Base-by-base conservation (phyloP, 2,888 invertebrate genomes). In the Melanostoma mellinum region DNA sequence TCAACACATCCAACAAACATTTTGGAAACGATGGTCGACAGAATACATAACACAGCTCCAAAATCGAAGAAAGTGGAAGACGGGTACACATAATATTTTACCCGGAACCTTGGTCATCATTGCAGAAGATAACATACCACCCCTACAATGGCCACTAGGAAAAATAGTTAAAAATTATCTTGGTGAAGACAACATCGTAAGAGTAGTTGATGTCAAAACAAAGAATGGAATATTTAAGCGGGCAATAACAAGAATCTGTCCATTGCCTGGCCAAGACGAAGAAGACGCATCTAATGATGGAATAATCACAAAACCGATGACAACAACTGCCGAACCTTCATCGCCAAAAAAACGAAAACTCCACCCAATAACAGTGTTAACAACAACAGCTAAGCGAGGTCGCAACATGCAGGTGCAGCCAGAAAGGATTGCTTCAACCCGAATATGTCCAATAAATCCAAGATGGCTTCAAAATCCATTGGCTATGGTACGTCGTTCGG, bases 41-140 rank as follows among this genome's bases (percentile, higher is more conserved):
- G 78, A 78, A 33, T 78, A 72, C 32, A 3, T 72, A 2, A 42
- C 33, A 0, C 4, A 38, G 40, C 6, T 72, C 3, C 69, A 63
- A 44, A 9, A 40, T n/a, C 20, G 77, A 20, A 10, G 33, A 87
- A 76, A 81, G 48, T 76, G 65, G 65, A 61, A 61, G 5, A 30
- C 38, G 10, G 3, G 35, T 6, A 44, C 3, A 0, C 8, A 40
- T 1, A 63, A 69, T 10, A 40, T 67, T 6, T 36, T 48, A 10
- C 9, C 50, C 6, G 69, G 67, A 8, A 36, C 9, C 6, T 30
- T 73, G 33, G 58, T 75, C 10, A 8, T 74, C 10, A 36, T 69
- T 20, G 52, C 50, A 6, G 80, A 80, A 40, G 68, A 73, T 20
- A 73, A 77, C 52, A 8, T 46, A 3, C 69, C 76, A 50, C 53